These are phyloP conservation scores for Tupaia chinensis DNA, from an alignment of 2,113 vertebrate genomes.

Conservation along the genomic window DNA sequence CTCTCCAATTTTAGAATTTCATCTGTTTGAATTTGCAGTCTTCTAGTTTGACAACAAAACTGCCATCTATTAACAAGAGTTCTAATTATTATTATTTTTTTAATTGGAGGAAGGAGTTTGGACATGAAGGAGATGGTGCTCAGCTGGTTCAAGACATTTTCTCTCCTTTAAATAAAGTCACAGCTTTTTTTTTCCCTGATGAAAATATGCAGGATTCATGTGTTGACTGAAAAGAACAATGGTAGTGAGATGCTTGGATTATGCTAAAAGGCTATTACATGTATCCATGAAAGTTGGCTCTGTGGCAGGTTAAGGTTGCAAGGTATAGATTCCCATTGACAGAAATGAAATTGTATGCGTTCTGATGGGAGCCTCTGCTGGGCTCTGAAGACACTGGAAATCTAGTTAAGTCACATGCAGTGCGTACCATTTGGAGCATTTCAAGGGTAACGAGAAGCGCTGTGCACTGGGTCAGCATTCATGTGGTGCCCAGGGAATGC, in stretches of 20 bases:
- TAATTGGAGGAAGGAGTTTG: slow-evolving; percentile 46
- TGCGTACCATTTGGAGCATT: neutral
- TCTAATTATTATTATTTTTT: slow-evolving; percentile 49
- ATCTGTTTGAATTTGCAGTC: slow-evolving; percentile 63
- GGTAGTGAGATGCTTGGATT: neutral
- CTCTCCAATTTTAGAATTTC: slow-evolving; percentile 72
- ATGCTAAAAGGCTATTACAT: neutral
- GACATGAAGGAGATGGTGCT: neutral
- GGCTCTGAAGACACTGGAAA: slow-evolving; percentile 68
- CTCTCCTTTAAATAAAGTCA: neutral
- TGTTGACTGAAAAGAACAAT: slow-evolving; percentile 41
- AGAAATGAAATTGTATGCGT: slow-evolving; percentile 63
- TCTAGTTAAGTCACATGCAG: slow-evolving; percentile 51
- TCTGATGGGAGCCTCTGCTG: slow-evolving; percentile 45
- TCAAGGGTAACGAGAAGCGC: neutral
- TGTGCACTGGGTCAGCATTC: neutral
- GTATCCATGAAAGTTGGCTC: neutral
- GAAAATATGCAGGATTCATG: slow-evolving; percentile 29
- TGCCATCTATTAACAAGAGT: slow-evolving; percentile 47
- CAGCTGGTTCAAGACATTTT: slow-evolving; percentile 47
- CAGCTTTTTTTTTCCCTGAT: slow-evolving; percentile 7
- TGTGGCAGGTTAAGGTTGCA: slow-evolving; percentile 8
- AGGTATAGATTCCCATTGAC: slow-evolving; percentile 56
- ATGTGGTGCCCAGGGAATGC: slow-evolving; percentile 4
- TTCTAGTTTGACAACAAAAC: slow-evolving; percentile 63